A percentile compares a stretch with the other conserved stretches of the same genome.
Conservation (phyloP, 2,113 vertebrate genomes). For the Bubo bubo region DNA sequence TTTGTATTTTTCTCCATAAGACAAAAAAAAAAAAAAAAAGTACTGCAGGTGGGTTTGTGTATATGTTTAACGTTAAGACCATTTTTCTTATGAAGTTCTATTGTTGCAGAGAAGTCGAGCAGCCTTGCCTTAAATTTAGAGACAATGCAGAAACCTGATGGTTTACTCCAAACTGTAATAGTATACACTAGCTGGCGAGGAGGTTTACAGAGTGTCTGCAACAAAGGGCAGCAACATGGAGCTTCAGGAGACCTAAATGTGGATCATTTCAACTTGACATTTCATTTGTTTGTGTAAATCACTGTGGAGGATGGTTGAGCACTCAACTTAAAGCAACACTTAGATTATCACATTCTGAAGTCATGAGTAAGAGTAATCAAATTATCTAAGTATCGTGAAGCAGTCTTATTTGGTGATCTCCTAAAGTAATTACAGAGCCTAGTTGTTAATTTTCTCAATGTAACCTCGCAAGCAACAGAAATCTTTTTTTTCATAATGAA, state of each 20-base stretch:
- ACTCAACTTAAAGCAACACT: slow-evolving; percentile 51
- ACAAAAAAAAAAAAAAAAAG: slow-evolving; percentile 6
- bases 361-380: slow-evolving; percentile 58
- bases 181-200: not conserved
- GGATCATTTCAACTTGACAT: slow-evolving; percentile 31
- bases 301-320: slow-evolving; percentile 13
- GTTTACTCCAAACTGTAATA: not conserved
- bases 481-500: slow-evolving; percentile 6
- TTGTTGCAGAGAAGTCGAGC: not conserved
- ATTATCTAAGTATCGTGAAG: slow-evolving; percentile 64
- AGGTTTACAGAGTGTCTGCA: not conserved
- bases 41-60: not conserved
- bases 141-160: not conserved
- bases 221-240: not conserved
- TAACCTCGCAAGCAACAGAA: slow-evolving; percentile 17
- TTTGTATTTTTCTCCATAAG: not conserved
- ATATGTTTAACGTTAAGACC: not conserved
- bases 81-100: not conserved
- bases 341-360: slow-evolving; percentile 52
- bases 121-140: not conserved
- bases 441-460: slow-evolving; percentile 53
- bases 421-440: slow-evolving; percentile 47
- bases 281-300: slow-evolving; percentile 39
- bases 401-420: slow-evolving; percentile 35
- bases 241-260: not conserved